Evolutionary conservation across 1,140 invertebrate genomes (phyloP).

Genomic region (Leptinotarsa texana): DNA sequence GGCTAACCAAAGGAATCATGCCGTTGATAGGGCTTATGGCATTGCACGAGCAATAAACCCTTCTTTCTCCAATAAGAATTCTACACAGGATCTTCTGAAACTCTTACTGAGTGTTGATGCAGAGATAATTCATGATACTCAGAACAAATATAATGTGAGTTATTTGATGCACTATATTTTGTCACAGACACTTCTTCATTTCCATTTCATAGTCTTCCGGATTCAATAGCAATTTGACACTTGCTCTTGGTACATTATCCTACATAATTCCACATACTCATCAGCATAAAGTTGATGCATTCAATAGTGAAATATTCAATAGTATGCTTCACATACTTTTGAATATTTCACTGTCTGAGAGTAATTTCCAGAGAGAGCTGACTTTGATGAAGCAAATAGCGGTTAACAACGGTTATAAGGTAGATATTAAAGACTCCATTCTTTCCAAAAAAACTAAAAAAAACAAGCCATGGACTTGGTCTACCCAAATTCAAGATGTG

Average conservation of each 20-base stretch:
- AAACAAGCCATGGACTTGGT: neutral
- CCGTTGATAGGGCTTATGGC: neutral
- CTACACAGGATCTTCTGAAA: neutral
- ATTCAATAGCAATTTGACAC: neutral
- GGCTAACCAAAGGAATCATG: constrained; percentile 7
- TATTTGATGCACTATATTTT: neutral
- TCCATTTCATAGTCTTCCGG: neutral
- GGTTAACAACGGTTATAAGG: no score
- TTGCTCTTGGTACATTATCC: neutral
- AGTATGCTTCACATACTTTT: no score
- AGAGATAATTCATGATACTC: neutral
- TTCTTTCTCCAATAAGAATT: neutral
- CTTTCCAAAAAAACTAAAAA: neutral
- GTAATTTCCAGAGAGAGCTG: no score
- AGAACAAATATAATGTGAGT: neutral
- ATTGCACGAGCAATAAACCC: constrained; percentile 15
- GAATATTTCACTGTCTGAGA: no score
- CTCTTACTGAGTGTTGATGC: constrained; percentile 15
- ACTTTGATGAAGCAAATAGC: no score
- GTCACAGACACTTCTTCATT: neutral
- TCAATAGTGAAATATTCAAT: no score
- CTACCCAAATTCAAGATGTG: no score
- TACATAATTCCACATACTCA: no score
- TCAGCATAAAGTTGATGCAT: no score
- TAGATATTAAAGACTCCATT: neutral